A percentile compares a stretch with the other conserved stretches of the same genome.
These are phyloP conservation scores for Neosilurus hyrtlii DNA, from an alignment of 2,797 vertebrate species.

Conservation along the genomic window DNA sequence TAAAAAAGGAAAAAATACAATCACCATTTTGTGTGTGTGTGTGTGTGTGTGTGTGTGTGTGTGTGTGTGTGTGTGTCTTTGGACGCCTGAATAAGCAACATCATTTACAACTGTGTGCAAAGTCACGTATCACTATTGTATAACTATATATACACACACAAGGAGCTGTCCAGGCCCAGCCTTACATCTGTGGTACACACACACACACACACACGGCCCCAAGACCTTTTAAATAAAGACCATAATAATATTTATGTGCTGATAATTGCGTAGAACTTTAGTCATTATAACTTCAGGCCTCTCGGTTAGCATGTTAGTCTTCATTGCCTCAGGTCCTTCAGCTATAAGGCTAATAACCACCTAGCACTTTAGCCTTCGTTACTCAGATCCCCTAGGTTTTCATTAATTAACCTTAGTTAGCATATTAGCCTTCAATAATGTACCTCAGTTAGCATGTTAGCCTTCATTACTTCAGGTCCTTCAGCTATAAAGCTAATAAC, in stretches of 20 bases:
- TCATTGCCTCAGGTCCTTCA: too few species aligned
- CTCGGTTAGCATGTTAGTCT: too few species aligned
- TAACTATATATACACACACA: background rate
- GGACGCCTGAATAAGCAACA: background rate
- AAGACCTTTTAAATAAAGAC: background rate
- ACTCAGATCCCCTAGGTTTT: too few species aligned
- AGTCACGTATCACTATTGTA: background rate
- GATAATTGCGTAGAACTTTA: too few species aligned
- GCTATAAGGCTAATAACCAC: too few species aligned
- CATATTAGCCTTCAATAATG: too few species aligned
- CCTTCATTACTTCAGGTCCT: too few species aligned
- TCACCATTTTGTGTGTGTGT: background rate
- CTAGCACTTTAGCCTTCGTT: too few species aligned
- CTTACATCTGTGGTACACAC: background rate
- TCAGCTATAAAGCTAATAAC: too few species aligned
- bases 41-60: background rate
- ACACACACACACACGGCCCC: background rate
- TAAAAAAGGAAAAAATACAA: conserved; percentile 3
- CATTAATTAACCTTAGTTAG: too few species aligned
- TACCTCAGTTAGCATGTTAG: too few species aligned
- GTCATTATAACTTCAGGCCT: too few species aligned
- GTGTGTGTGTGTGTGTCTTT: background rate
- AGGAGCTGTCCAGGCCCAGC: background rate
- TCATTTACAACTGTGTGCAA: background rate
- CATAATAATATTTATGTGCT: background rate